A percentile compares a stretch with the other conserved stretches of the same genome.
Conservation (phyloP, 2,113 vertebrate genomes). For the Castor canadensis region DNA sequence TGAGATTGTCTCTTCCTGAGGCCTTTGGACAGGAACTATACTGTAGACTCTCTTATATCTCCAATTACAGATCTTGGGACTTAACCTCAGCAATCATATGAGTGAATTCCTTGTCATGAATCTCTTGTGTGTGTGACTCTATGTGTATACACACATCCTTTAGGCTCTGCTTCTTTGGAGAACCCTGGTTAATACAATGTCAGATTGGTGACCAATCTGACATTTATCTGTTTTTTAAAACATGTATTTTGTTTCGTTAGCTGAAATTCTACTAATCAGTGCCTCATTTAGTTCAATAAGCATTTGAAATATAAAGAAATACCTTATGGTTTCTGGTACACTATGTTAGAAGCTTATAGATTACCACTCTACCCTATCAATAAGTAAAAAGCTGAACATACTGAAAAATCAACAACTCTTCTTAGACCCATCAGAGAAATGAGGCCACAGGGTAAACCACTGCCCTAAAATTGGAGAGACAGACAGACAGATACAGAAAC, state of each 20-base stretch:
- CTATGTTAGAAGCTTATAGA: not conserved
- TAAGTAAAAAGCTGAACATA: not conserved
- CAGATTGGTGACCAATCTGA: too few relatives aligned
- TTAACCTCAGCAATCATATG: too few relatives aligned
- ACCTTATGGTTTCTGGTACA: not conserved
- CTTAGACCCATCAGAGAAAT: not conserved
- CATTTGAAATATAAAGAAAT: slow-evolving; percentile 1
- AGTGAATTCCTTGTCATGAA: too few relatives aligned
- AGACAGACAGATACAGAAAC: not conserved
- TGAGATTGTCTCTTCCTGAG: too few relatives aligned
- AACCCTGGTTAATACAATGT: too few relatives aligned
- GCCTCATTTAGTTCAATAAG: not conserved
- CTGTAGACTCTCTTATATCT: too few relatives aligned
- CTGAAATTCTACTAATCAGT: not conserved
- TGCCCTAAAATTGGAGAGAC: not conserved
- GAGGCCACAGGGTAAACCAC: not conserved
- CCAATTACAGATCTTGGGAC: too few relatives aligned
- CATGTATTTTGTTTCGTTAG: not conserved
- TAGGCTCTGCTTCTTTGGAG: too few relatives aligned
- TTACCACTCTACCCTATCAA: not conserved
- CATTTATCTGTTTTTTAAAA: not conserved
- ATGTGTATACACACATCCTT: too few relatives aligned
- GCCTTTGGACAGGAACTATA: too few relatives aligned
- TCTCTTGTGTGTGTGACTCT: too few relatives aligned
- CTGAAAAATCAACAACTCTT: not conserved